Base-by-base conservation (phyloP, 2,113 vertebrate species). In the Okapia johnstoni region DNA sequence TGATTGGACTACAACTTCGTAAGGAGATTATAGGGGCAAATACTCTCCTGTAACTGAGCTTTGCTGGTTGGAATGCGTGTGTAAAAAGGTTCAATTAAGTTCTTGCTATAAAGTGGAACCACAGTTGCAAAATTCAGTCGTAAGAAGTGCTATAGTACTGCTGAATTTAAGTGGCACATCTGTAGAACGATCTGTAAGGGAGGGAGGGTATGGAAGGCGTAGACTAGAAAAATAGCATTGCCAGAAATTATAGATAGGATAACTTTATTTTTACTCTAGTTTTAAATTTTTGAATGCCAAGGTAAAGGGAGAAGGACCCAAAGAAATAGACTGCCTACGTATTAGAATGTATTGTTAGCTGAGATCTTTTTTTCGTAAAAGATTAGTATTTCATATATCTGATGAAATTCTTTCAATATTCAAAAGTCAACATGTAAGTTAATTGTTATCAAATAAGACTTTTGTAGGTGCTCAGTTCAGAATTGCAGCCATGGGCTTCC, bases 381-480 rank as follows among this genome's bases (percentile, higher is more conserved):
- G 58, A 46, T 15, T 60, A 90, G 23, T 57, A 21, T 88, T 50
- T 88, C 23, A 70, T 90, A 11, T 52, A 83, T 81, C 81, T 96
- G 92, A 57, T 80, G 50, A 88, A 92, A 92, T 88, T 85, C 14
- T 50, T 96, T 80, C 40, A 13, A 14, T 83, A 55, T 93, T 94
- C 70, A 58, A 43, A 61, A 83, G 46, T 63, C 70, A 94, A 52
- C 26, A 17, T 7, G 23, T 10, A 79, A 81, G 12, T 79, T 87
- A 96, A 79, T 95, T 93, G 95, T 96, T 94, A 84, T 91, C 60
- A 81, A 70, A 26, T 58, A 88, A 93, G 61, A 85, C 26, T 46
- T 85, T 14, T 21, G 9, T 55, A 80, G 48, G 33, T 61, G 17
- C 26, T 60, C 66, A 21, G 23, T 76, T 76, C 23, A 43, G 40